Percentiles rank a stretch among this genome's conserved stretches.
Evolutionary conservation across 2,797 vertebrate genomes (phyloP).

Genomic region (Picus viridis): DNA sequence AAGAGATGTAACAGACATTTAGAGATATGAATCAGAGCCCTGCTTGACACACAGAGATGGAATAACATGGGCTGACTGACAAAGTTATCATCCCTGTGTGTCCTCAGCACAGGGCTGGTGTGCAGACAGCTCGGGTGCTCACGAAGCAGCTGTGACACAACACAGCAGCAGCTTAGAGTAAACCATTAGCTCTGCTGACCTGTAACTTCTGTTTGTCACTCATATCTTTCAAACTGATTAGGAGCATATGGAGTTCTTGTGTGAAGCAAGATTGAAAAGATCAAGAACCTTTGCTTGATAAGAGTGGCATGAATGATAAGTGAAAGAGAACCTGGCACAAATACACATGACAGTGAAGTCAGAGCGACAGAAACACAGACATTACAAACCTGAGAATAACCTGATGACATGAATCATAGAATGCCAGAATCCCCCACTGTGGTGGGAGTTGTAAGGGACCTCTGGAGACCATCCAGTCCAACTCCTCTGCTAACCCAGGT

Average conservation of each 20-base stretch:
- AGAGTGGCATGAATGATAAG: neutral
- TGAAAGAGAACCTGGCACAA: neutral
- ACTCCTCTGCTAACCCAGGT: too few relatives aligned
- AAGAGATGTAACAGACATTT: neutral
- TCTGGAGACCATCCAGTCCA: too few relatives aligned
- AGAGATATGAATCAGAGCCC: neutral
- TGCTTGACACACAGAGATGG: neutral
- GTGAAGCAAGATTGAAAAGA: neutral
- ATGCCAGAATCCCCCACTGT: too few relatives aligned
- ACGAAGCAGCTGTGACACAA: neutral
- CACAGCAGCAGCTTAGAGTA: neutral
- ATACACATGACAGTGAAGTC: neutral
- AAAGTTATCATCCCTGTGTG: neutral
- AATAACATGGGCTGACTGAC: neutral
- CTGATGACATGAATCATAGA: neutral
- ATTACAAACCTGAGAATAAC: neutral
- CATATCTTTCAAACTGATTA: neutral
- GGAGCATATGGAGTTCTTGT: neutral
- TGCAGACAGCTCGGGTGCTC: neutral
- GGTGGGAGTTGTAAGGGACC: too few relatives aligned
- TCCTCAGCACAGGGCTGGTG: accelerated
- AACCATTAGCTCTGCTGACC: neutral
- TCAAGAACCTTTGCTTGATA: neutral
- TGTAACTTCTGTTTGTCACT: neutral
- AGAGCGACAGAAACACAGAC: accelerated